phyloP scores from a whole-genome alignment of 1,140 invertebrate species.

The Drosophila rhopaloa region DNA sequence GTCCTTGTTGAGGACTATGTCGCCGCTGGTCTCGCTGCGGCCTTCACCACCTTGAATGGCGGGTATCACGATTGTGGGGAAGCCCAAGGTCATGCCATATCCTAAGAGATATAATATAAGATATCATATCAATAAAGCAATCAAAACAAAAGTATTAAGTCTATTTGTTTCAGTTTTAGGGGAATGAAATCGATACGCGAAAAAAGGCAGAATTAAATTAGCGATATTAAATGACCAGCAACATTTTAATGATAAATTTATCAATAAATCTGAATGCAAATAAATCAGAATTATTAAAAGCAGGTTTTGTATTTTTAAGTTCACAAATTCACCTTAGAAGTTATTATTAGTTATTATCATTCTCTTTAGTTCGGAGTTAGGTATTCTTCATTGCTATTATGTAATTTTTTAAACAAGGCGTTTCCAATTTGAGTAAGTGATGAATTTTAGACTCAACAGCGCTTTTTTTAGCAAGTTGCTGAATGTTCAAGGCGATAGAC shows the following conservation, averaged over 20 bases:
- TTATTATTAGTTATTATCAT: background rate
- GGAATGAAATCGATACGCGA: constrained; percentile 14
- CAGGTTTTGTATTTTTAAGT: too few species aligned
- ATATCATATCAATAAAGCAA: background rate
- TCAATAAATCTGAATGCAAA: too few species aligned
- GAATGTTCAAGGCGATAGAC: background rate
- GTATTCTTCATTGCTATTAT: background rate
- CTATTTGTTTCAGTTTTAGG: background rate
- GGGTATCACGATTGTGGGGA: constrained; percentile 91
- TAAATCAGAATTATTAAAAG: too few species aligned
- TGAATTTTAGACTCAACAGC: background rate
- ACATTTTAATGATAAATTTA: too few species aligned
- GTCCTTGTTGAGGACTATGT: constrained; percentile 86
- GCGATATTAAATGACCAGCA: too few species aligned
- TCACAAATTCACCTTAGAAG: too few species aligned
- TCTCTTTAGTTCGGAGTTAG: background rate
- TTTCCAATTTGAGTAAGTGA: too few species aligned
- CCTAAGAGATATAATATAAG: constrained; percentile 70
- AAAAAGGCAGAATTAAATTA: background rate
- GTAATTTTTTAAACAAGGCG: background rate
- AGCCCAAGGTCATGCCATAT: constrained; percentile 91
- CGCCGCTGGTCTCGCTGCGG: constrained; percentile 83
- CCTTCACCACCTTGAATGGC: constrained; percentile 86
- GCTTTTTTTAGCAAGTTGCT: background rate
- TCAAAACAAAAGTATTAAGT: background rate